Evolutionary conservation across 2,797 vertebrate genomes (phyloP), one percentile per base, ranked within the genome.

Genomic region (Cheirogaleus major): DNA sequence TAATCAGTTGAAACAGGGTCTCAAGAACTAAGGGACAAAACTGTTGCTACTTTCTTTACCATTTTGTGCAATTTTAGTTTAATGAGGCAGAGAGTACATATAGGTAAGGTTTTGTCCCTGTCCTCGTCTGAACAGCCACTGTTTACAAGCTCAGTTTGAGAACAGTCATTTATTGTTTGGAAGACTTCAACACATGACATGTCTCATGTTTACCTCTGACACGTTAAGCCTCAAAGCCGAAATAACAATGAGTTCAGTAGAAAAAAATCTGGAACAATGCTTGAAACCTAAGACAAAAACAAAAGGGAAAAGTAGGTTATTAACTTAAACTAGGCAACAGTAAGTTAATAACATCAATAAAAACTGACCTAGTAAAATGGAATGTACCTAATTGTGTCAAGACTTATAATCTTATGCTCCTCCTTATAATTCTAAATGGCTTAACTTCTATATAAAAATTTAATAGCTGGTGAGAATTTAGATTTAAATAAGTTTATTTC

Each of bases 401-500:
- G 2, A 67, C 11, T 95, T 88, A 48, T 48, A 48, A 48, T 48
- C 48, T 48, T 48, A 48, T 27, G 8, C 87, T 81, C 9, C 7
- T 93, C 4, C 73, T 48, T 72, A 84, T 55, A 95, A 91, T n/a
- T 30, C 22, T 75, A 82, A 83, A 57, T 50, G 5, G 12, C 61
- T 91, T 89, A 63, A 65, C 13, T 59, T 72, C 20, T 80, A 7
- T 18, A 83, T 41, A 90, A 82, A 97, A 94, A 59, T 82, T 10
- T 43, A 84, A 87, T 63, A 93, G 38, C 15, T 67, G 13, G 41
- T 91, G 7, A 96, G 10, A 75, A 83, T 80, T 86, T 92, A 69
- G 38, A 92, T 73, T 85, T 89, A 57, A 91, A 27, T 75, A 85
- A 91, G 6, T 43, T 50, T 67, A 81, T 50, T 93, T 95, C 3